Percentiles rank a stretch among this genome's conserved stretches.
Conservation (phyloP, 2,797 vertebrate species). For the Picus viridis region DNA sequence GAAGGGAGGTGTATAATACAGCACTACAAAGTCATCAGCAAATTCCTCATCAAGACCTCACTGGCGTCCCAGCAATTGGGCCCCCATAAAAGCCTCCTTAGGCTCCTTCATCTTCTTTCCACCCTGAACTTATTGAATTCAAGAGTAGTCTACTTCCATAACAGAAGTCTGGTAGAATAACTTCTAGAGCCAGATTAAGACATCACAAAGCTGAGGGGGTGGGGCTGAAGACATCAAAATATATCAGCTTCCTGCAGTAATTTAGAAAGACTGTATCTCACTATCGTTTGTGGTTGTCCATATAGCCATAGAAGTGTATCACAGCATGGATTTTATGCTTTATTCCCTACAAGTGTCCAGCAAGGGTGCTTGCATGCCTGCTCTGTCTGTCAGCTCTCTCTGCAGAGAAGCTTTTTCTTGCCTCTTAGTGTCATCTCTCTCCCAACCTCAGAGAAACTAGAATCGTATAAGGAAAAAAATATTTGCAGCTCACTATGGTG, state of each 20-base stretch:
- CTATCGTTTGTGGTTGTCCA: background rate
- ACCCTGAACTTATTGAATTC: background rate
- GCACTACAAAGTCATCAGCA: too few species aligned
- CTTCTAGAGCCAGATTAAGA: background rate
- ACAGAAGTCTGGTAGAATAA: background rate
- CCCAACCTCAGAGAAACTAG: background rate
- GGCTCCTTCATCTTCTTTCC: background rate
- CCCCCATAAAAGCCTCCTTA: background rate
- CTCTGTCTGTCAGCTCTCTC: background rate
- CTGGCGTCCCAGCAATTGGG: background rate
- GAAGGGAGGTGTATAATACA: background rate
- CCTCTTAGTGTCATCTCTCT: background rate
- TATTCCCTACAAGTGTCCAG: background rate
- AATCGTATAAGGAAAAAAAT: background rate
- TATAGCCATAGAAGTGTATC: background rate
- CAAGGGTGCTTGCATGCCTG: background rate
- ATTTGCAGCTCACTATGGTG: background rate
- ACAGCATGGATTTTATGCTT: background rate
- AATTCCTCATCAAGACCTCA: background rate
- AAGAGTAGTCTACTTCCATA: background rate
- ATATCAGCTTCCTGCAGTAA: background rate
- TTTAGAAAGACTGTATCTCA: background rate
- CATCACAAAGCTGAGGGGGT: background rate
- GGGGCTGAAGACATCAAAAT: background rate
- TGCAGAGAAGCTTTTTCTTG: background rate